Evolutionary conservation across 1,140 invertebrate genomes (phyloP), one percentile per base, ranked within the genome.

Genomic region (Psix sp.): DNA sequence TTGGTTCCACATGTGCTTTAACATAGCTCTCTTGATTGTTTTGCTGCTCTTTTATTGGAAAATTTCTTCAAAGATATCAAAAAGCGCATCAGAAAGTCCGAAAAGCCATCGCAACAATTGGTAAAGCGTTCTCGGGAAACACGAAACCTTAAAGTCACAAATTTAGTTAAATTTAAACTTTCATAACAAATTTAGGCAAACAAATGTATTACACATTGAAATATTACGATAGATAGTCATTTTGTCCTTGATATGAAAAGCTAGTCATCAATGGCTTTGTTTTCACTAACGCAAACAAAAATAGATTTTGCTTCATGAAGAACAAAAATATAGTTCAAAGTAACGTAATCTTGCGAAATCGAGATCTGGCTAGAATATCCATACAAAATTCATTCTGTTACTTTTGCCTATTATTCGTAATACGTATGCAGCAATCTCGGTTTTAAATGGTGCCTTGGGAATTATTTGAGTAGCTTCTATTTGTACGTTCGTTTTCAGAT

Each of bases 31-130:
- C 35, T 75, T 2, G 63, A 78, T 29, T 17, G 3, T 9, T 65
- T 74, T 9, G 31, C 56, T 40, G 71, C 59, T 14, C 75, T 75
- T 14, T 29, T 46, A 1, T 79, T 70, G 26, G 72, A 79, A 60
- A 74, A 67, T 38, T 65, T 57, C 40, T 43, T 77, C 5, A 11
- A 21, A 0, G 11, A 42, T 11, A 13, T 77, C 1, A 70, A 74
- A 49, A 65, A 68, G 17, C 26, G 46, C 7, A 29, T 72, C 18
- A 11, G 70, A 39, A 73, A 68, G 43, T 13, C 38, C 9, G 68
- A 68, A 29, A 59, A 60, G 24, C 57, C 59, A 3, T 56, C 72
- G 10, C 26, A 76, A 33, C 74, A 76, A 24, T 31, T 72, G 10
- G 3, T 36, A 3, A 76, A 72, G 0, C 38, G 74, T 1, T 54